Conservation (phyloP, 35 echinoderm and acorn worm species). For the Heliocidaris erythrogramma region DNA sequence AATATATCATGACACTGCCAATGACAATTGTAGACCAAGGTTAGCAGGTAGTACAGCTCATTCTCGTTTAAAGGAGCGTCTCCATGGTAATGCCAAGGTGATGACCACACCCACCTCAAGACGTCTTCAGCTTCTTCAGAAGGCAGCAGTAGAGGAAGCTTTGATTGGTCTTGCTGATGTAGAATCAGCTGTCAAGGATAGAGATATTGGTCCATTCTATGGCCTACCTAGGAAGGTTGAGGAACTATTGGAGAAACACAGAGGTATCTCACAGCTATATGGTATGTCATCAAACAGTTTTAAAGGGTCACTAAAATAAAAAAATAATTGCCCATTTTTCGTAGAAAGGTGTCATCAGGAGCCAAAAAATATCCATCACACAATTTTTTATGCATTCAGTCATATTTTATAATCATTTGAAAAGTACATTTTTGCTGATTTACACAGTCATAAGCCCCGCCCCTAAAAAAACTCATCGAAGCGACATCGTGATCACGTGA, state of each 20-base stretch:
- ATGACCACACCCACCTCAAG: conserved; percentile 51
- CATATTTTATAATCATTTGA: too few relatives aligned
- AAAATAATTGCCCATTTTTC: too few relatives aligned
- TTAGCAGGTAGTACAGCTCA: not conserved
- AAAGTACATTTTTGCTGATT: too few relatives aligned
- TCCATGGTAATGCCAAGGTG: conserved; percentile 74
- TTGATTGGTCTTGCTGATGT: conserved; percentile 56
- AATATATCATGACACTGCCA: not conserved
- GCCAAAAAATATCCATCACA: too few relatives aligned
- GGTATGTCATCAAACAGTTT: conserved; percentile 58
- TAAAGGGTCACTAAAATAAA: too few relatives aligned
- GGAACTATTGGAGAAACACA: conserved; percentile 68
- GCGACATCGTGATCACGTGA: too few relatives aligned
- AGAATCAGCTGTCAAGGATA: conserved; percentile 23
- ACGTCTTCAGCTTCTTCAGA: not conserved
- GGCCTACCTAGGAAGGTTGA: conserved; percentile 81
- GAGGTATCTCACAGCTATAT: conserved; percentile 78
- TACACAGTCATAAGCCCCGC: too few relatives aligned
- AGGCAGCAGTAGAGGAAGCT: conserved; percentile 61
- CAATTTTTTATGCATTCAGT: too few relatives aligned
- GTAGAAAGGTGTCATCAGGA: too few relatives aligned
- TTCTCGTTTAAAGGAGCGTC: conserved; percentile 61
- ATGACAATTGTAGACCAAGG: conserved; percentile 8
- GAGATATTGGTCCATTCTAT: conserved; percentile 91
- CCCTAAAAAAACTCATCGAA: too few relatives aligned